A percentile compares a stretch with the other conserved stretches of the same genome.
phyloP scores from a whole-genome alignment of 35 echinoderm and acorn worm genomes.

The Apostichopus californicus region DNA sequence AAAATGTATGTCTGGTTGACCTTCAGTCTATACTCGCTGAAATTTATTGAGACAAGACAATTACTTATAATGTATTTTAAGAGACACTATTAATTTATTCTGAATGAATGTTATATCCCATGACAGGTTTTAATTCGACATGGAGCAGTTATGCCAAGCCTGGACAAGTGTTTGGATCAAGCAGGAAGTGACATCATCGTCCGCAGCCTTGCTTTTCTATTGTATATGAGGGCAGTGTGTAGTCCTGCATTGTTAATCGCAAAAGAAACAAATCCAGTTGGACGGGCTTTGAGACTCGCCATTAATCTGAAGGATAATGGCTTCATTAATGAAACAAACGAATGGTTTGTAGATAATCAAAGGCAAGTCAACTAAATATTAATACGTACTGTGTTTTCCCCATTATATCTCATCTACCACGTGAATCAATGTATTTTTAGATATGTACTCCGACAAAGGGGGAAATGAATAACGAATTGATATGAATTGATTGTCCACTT shows the following conservation, averaged over 20 bases:
- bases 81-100: too few species aligned
- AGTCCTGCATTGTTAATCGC: conserved; percentile 34
- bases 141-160: conserved; percentile 31
- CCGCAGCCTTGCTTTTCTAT: background rate
- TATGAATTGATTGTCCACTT: background rate
- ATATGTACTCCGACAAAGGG: background rate
- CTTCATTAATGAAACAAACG: conserved; percentile 42
- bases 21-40: too few species aligned
- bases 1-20: too few species aligned
- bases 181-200: conserved; percentile 30
- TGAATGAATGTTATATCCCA: too few species aligned
- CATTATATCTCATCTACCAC: background rate
- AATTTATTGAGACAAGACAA: too few species aligned
- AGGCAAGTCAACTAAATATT: background rate
- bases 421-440: background rate
- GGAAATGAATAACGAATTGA: too few species aligned
- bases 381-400: too few species aligned
- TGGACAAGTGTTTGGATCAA: conserved; percentile 2
- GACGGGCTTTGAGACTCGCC: background rate
- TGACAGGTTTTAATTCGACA: conserved; percentile 26
- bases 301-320: conserved; percentile 12
- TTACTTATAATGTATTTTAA: too few species aligned
- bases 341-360: conserved; percentile 13
- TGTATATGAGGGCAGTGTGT: conserved; percentile 13
- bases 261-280: conserved; percentile 47